Base-by-base conservation (phyloP, 2,888 invertebrate species). In the Saturnia japonica region DNA sequence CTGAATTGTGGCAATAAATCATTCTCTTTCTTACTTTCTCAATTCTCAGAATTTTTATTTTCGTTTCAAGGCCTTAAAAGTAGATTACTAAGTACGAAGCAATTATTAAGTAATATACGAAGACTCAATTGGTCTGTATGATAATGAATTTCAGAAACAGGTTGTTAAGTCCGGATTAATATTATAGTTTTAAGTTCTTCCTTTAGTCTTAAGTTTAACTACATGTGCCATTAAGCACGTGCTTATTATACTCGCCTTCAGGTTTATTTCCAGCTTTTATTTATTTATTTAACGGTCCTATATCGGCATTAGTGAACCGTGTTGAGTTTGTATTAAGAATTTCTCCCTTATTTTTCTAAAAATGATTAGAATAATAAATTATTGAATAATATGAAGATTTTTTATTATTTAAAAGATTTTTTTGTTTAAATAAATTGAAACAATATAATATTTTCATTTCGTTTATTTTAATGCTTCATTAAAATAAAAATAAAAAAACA, bases 151-250 rank as follows among this genome's bases (percentile, higher is more conserved):
- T 70, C 71, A 71, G 66, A 68, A 71, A 71, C 68, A 68, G n/a
- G 51, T 71, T 43, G 47, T 71, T 54, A 25, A 66, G 64, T 1
- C 28, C 16, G 45, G 54, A 57, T 67, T 67, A 19, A 67, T 51
- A 25, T 28, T 19, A n/a, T 66, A 70, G 42, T 28, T 45, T 68
- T 76, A 73, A 75, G 74, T 70, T 69, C 51, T 72, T 69, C 68
- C 72, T 75, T 76, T 83, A 87, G 81, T 78, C 70, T 81, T 91
- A 92, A 90, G 85, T 88, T 86, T 90, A 82, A 82, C 80, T 78
- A 84, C 90, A 93, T 92, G 93, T 93, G 93, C 93, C 93, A 93
- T 93, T 88, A 80, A 73, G 93, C 93, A 94, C 93, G 92, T 91
- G 88, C 89, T 89, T 87, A n/a, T n/a, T n/a, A 79, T 72, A 84